A percentile compares a stretch with the other conserved stretches of the same genome.
These are phyloP conservation scores for Drosophila helvetica DNA, from an alignment of 2,888 invertebrate genomes.

Conservation along the genomic window DNA sequence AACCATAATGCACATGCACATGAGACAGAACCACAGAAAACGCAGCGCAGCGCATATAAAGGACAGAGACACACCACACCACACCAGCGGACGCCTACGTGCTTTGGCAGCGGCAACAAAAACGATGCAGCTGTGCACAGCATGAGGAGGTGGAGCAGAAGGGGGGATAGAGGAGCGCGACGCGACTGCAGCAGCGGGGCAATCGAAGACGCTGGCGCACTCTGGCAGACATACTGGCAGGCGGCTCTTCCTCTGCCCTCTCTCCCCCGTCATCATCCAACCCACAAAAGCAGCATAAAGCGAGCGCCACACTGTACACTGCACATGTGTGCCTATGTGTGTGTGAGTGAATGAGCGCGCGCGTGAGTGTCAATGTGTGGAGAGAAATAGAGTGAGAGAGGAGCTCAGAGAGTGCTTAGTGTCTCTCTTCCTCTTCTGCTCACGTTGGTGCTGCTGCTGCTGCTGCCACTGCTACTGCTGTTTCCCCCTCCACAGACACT, in stretches of 20 bases:
- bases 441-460: slow-evolving; percentile 28
- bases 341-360: slow-evolving; percentile 45
- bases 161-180: slow-evolving; percentile 4
- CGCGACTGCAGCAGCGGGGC: slow-evolving; percentile 1
- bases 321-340: slow-evolving; percentile 7
- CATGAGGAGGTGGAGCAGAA: background rate
- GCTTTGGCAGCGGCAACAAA: slow-evolving; percentile 43
- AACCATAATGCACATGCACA: background rate
- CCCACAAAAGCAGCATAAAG: slow-evolving; percentile 45
- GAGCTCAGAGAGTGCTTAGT: slow-evolving; percentile 15
- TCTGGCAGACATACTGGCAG: slow-evolving; percentile 76
- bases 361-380: slow-evolving; percentile 44
- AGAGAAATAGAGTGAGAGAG: slow-evolving; percentile 1
- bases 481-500: slow-evolving; percentile 14
- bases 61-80: slow-evolving; percentile 32
- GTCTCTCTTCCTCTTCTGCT: slow-evolving; percentile 26
- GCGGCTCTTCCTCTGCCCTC: slow-evolving; percentile 55
- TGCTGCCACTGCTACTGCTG: slow-evolving; percentile 18
- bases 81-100: slow-evolving; percentile 67
- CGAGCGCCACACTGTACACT: slow-evolving; percentile 59
- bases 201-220: slow-evolving; percentile 69
- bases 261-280: slow-evolving; percentile 40
- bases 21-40: slow-evolving; percentile 11
- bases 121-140: slow-evolving; percentile 47
- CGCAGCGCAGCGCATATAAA: slow-evolving; percentile 27